Percentiles rank a stretch among this genome's conserved stretches.
These are phyloP conservation scores for Paratilapia polleni DNA, from an alignment of 2,113 vertebrate genomes.

Conservation along the genomic window DNA sequence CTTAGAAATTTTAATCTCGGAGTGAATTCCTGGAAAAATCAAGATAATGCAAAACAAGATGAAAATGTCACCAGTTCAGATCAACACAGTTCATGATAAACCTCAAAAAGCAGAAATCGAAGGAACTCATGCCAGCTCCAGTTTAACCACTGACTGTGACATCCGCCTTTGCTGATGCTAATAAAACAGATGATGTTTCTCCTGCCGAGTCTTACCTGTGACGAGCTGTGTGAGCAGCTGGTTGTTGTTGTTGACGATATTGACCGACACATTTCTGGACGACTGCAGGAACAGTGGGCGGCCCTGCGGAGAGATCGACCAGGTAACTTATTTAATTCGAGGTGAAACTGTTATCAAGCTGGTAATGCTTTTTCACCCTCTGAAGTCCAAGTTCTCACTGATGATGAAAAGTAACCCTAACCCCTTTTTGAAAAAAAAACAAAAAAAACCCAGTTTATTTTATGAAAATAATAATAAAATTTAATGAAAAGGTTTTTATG, in stretches of 20 bases:
- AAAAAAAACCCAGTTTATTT: no score
- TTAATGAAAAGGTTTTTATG: no score
- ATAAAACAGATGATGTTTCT: not conserved
- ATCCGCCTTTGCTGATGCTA: not conserved
- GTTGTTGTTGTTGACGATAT: conserved; percentile 92
- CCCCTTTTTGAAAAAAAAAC: not conserved
- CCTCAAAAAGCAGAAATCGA: not conserved
- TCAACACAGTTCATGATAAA: not conserved
- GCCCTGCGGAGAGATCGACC: conserved; percentile 80
- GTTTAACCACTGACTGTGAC: not conserved
- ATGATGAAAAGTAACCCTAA: not conserved
- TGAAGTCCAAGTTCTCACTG: not conserved
- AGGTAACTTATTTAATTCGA: not conserved
- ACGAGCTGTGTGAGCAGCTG: conserved; percentile 93
- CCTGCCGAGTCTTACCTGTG: conserved; percentile 82
- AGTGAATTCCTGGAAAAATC: not conserved
- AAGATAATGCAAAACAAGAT: not conserved
- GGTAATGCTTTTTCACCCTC: not conserved
- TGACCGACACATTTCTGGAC: conserved; percentile 95
- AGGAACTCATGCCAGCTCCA: not conserved
- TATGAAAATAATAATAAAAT: no score
- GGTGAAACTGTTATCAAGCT: not conserved
- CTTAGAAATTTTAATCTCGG: not conserved
- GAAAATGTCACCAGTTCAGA: not conserved
- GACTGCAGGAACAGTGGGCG: conserved; percentile 96